Percentiles rank a stretch among this genome's conserved stretches.
Evolutionary conservation across 2,797 vertebrate species (phyloP).

Genomic region (Orestias chungarensis): DNA sequence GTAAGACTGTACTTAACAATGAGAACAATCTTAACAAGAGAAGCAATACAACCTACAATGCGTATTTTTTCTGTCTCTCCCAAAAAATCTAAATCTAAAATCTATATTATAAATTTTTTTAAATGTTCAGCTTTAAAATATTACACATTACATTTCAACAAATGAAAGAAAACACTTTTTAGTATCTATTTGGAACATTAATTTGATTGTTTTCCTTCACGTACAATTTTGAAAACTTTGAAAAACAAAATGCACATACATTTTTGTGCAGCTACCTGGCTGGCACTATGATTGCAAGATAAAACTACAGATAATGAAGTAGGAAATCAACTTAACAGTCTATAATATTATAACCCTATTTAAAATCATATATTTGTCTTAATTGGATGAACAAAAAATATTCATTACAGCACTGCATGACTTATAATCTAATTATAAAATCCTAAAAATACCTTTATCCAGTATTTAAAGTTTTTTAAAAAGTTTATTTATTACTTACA

Average conservation of each 20-base stretch:
- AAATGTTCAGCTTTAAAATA: too few relatives aligned
- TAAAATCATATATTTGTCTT: neutral
- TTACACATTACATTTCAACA: neutral
- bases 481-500: too few relatives aligned
- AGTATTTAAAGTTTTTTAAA: too few relatives aligned
- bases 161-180: too few relatives aligned
- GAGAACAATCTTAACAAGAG: neutral
- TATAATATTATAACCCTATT: neutral
- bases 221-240: neutral
- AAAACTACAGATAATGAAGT: neutral
- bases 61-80: too few relatives aligned
- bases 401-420: neutral
- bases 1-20: too few relatives aligned
- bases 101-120: too few relatives aligned
- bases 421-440: neutral
- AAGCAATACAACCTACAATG: too few relatives aligned
- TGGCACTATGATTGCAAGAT: neutral
- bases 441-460: neutral
- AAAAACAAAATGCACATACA: neutral
- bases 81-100: too few relatives aligned
- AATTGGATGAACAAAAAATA: neutral
- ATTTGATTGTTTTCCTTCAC: too few relatives aligned
- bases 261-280: neutral
- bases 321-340: neutral
- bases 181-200: too few relatives aligned